phyloP scores from a whole-genome alignment of 2,797 vertebrate species.

The Melanotaenia trifasciata region DNA sequence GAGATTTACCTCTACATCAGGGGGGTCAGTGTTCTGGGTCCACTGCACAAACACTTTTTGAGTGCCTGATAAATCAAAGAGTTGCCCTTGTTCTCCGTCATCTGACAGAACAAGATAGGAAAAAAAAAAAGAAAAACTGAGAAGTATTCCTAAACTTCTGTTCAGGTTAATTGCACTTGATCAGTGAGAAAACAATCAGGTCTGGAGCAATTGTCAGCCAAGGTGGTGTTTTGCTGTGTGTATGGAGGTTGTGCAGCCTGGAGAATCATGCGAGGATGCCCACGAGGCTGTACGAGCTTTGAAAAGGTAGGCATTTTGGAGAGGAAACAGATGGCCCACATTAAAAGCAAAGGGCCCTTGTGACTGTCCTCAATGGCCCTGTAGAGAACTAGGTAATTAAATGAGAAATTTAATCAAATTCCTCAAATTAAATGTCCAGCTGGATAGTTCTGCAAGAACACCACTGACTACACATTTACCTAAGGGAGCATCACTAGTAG shows the following conservation, averaged over 20 bases:
- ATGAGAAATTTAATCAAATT: slow-evolving; percentile 90
- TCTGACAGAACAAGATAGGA: slow-evolving; percentile 18
- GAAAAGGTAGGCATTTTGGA: slow-evolving; percentile 81
- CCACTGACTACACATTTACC: slow-evolving; percentile 79
- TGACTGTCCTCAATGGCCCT: slow-evolving; percentile 86
- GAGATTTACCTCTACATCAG: slow-evolving; percentile 17
- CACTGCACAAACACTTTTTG: slow-evolving; percentile 19
- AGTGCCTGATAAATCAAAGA: slow-evolving; percentile 24
- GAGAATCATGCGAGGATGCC: slow-evolving; percentile 67
- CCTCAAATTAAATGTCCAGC: slow-evolving; percentile 89
- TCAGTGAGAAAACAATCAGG: slow-evolving; percentile 49
- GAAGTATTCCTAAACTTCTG: slow-evolving; percentile 41
- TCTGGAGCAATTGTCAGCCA: slow-evolving; percentile 61
- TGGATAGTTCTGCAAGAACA: slow-evolving; percentile 85
- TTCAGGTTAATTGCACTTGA: slow-evolving; percentile 63
- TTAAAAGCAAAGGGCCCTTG: slow-evolving; percentile 86
- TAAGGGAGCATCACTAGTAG: slow-evolving; percentile 74
- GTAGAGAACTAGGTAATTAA: slow-evolving; percentile 87
- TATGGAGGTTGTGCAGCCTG: slow-evolving; percentile 51
- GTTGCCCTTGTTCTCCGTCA: slow-evolving; percentile 5
- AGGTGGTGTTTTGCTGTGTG: slow-evolving; percentile 37
- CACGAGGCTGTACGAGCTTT: slow-evolving; percentile 70
- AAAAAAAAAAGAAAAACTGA: slow-evolving; percentile 14
- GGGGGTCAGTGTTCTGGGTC: slow-evolving; percentile 13
- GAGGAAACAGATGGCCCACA: slow-evolving; percentile 87